Evolutionary conservation across 2,113 vertebrate genomes (phyloP).

Genomic region (Lagopus muta): DNA sequence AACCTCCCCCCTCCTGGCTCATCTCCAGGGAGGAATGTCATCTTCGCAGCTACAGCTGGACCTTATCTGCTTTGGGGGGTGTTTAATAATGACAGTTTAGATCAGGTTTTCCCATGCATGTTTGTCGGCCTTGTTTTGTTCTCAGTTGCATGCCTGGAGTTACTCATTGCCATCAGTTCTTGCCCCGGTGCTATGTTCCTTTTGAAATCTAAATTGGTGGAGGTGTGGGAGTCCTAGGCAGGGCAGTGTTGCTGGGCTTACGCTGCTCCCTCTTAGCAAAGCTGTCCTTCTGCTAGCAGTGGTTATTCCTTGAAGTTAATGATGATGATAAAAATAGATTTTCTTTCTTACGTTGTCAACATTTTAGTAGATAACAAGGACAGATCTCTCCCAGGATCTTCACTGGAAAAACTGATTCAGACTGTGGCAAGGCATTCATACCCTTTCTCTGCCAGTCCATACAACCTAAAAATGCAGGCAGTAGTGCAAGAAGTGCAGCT

Average conservation of each 20-base stretch:
- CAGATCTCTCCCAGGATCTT: slow-evolving; percentile 17
- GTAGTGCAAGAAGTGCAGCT: neutral
- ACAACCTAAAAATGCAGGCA: neutral
- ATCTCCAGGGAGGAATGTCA: slow-evolving; percentile 62
- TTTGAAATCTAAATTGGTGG: neutral
- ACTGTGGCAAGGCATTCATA: neutral
- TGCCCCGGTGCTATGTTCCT: neutral
- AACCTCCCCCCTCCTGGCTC: slow-evolving; percentile 52
- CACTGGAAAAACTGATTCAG: slow-evolving; percentile 37
- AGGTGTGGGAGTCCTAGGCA: neutral
- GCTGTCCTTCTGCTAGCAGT: neutral
- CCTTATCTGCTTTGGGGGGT: neutral
- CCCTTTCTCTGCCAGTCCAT: slow-evolving; percentile 8
- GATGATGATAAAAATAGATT: slow-evolving; percentile 38
- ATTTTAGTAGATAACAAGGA: slow-evolving; percentile 19
- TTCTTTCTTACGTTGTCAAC: slow-evolving; percentile 20
- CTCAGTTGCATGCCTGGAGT: neutral
- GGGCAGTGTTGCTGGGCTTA: neutral
- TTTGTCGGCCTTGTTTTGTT: slow-evolving; percentile 20
- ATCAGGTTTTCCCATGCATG: slow-evolving; percentile 65
- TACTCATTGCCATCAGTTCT: neutral
- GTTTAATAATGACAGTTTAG: slow-evolving; percentile 32
- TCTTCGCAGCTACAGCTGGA: slow-evolving; percentile 66
- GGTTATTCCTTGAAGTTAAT: neutral
- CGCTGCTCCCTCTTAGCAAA: neutral